These are phyloP conservation scores for Atherix ibis DNA, from an alignment of 2,888 invertebrate species.

Conservation along the genomic window DNA sequence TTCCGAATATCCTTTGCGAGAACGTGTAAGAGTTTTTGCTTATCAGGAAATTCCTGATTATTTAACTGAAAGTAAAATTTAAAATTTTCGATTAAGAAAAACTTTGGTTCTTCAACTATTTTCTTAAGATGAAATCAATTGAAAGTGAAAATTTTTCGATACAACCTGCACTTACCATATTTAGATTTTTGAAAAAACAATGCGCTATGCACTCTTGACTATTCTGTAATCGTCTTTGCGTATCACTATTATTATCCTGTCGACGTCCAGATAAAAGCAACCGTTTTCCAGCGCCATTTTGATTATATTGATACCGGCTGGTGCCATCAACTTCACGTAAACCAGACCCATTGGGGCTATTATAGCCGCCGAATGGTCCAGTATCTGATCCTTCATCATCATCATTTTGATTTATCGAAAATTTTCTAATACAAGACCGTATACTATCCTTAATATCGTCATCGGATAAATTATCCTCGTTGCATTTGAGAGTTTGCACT, in stretches of 20 bases:
- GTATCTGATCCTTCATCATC: too few relatives aligned
- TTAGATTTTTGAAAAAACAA: slow-evolving; percentile 52
- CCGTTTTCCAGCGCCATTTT: too few relatives aligned
- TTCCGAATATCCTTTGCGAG: slow-evolving; percentile 46
- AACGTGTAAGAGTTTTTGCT: slow-evolving; percentile 42
- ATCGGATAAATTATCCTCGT: slow-evolving; percentile 41
- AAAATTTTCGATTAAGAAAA: not conserved
- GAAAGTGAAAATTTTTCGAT: slow-evolving; percentile 2
- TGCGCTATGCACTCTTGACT: slow-evolving; percentile 42
- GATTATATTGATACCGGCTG: too few relatives aligned
- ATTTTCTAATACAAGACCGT: slow-evolving; percentile 38
- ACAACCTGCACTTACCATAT: slow-evolving; percentile 46
- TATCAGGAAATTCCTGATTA: slow-evolving; percentile 39
- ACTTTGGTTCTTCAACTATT: too few relatives aligned
- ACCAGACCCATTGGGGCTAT: too few relatives aligned
- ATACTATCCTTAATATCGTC: slow-evolving; percentile 41
- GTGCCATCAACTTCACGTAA: too few relatives aligned
- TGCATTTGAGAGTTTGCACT: slow-evolving; percentile 41
- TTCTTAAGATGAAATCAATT: not conserved
- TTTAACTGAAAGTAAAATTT: slow-evolving; percentile 19
- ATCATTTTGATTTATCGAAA: slow-evolving; percentile 5
- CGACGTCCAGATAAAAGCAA: too few relatives aligned
- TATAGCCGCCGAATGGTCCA: too few relatives aligned
- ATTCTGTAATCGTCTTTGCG: slow-evolving; percentile 7
- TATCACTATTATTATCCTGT: not conserved